Conservation (phyloP, 2,113 vertebrate genomes). For the Pontoporia blainvillei region DNA sequence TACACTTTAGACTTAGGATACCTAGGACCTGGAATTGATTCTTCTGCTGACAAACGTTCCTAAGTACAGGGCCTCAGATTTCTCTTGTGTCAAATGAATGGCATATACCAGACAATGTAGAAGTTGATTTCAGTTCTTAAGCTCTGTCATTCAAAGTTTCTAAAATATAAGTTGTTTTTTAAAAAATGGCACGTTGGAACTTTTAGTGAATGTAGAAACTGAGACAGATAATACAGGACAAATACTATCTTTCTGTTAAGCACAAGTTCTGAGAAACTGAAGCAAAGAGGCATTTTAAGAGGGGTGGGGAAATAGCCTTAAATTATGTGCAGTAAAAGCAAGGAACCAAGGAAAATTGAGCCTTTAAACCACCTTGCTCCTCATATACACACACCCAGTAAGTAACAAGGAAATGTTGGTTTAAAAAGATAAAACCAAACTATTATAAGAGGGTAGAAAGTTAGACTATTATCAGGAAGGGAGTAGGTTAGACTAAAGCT, state of each 20-base stretch:
- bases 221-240: not conserved
- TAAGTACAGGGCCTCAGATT: not conserved
- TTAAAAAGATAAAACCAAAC: not conserved
- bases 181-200: not conserved
- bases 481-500: not conserved
- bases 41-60: not conserved
- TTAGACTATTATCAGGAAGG: not conserved
- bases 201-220: not conserved
- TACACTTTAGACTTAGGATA: not conserved
- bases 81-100: not conserved
- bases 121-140: not conserved
- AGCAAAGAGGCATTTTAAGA: not conserved
- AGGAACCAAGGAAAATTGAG: not conserved
- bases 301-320: not conserved
- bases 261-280: not conserved
- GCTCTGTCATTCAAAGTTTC: not conserved
- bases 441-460: not conserved
- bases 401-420: not conserved
- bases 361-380: not conserved
- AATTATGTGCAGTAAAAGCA: not conserved
- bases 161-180: not conserved
- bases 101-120: not conserved
- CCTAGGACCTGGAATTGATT: not conserved
- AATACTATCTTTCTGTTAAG: not conserved
- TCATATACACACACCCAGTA: not conserved